These are phyloP conservation scores for Solea senegalensis DNA, from an alignment of 2,113 vertebrate genomes.

Conservation along the genomic window DNA sequence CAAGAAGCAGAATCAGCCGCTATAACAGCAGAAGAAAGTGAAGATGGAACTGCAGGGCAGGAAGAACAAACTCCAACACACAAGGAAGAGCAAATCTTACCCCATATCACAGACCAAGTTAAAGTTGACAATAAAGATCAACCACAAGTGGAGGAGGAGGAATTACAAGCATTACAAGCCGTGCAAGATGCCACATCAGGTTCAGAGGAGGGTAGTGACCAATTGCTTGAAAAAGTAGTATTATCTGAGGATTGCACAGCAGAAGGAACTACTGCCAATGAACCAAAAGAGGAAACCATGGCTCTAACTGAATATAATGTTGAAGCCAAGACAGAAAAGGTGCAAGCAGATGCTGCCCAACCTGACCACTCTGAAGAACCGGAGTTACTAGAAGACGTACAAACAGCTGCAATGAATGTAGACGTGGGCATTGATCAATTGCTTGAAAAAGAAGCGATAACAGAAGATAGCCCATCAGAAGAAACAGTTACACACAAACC, in stretches of 20 bases:
- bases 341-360: background rate
- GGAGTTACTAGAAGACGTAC: slow-evolving; percentile 13
- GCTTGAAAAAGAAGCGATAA: background rate
- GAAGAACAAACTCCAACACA: slow-evolving; percentile 22
- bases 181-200: background rate
- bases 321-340: slow-evolving; percentile 19
- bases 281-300: slow-evolving; percentile 8
- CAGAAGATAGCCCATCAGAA: background rate
- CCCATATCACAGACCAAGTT: slow-evolving; percentile 26
- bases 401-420: slow-evolving; percentile 7
- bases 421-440: background rate
- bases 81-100: slow-evolving; percentile 2
- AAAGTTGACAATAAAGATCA: slow-evolving; percentile 32
- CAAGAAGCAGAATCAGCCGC: slow-evolving; percentile 19
- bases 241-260: background rate
- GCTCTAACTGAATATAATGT: background rate
- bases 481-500: slow-evolving; percentile 13
- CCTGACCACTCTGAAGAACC: background rate
- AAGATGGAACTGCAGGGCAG: background rate
- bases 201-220: background rate
- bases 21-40: background rate
- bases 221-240: background rate
- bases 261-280: background rate
- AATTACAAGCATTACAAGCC: slow-evolving; percentile 20
- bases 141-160: slow-evolving; percentile 9